phyloP scores from a whole-genome alignment of 1,140 invertebrate species.

The Trachelipus rathkii region DNA sequence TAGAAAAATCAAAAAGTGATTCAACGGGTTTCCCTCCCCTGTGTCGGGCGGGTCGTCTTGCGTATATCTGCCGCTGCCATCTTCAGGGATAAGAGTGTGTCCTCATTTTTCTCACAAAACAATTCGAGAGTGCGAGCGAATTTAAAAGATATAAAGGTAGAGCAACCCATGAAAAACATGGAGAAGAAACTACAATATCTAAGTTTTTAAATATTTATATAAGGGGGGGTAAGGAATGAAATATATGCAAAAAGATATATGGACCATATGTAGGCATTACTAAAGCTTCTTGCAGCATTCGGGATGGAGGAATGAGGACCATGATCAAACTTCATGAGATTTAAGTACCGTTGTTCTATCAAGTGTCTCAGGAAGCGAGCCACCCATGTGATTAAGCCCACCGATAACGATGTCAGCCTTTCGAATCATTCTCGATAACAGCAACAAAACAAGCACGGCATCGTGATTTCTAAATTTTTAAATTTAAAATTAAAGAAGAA shows the following conservation, averaged over 20 bases:
- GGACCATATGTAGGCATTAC: constrained; percentile 62
- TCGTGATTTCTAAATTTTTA: constrained; percentile 76
- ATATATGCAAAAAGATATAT: not conserved
- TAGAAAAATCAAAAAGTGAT: no score
- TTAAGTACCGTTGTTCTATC: constrained; percentile 72
- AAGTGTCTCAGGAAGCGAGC: constrained; percentile 58
- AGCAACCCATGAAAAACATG: constrained; percentile 59
- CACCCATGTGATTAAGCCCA: constrained; percentile 70
- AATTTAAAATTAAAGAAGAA: constrained; percentile 31
- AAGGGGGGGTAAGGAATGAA: not conserved
- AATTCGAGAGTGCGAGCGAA: constrained; percentile 73
- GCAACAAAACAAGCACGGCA: constrained; percentile 77
- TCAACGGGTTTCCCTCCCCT: no score
- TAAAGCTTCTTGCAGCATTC: constrained; percentile 77
- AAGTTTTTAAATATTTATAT: constrained; percentile 16
- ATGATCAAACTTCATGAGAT: constrained; percentile 82
- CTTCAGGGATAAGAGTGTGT: no score
- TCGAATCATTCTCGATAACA: constrained; percentile 82
- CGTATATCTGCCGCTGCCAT: no score
- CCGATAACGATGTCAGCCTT: constrained; percentile 89
- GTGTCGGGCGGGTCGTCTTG: no score
- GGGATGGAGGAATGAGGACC: constrained; percentile 79
- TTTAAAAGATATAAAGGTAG: constrained; percentile 71
- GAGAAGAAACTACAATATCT: constrained; percentile 30
- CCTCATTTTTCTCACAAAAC: no score